These are phyloP conservation scores for Cladopsammia gracilis DNA, from an alignment of 64 coral and sea anemone genomes.

Conservation along the genomic window DNA sequence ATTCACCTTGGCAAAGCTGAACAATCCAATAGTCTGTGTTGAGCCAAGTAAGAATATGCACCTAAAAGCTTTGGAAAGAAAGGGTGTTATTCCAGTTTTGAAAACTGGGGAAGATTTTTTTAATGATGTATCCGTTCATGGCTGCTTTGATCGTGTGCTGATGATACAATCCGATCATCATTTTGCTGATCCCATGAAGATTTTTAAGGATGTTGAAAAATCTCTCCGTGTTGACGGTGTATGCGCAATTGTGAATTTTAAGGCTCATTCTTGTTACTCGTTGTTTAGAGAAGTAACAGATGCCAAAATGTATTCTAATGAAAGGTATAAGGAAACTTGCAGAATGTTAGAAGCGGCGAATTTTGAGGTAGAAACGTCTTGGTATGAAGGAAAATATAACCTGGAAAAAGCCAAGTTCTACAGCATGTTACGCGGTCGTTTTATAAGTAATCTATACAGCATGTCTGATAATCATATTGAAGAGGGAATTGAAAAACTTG, in stretches of 20 bases:
- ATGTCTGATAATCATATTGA: neutral
- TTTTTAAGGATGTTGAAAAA: neutral
- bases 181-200: neutral
- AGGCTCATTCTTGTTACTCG: neutral
- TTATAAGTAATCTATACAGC: neutral
- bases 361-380: neutral
- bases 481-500: constrained; percentile 6
- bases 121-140: neutral
- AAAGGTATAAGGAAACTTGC: neutral
- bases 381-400: neutral
- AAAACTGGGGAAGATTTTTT: neutral
- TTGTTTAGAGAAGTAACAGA: neutral
- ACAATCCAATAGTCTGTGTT: neutral
- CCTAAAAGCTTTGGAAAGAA: neutral
- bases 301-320: neutral
- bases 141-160: neutral
- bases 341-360: neutral
- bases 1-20: neutral
- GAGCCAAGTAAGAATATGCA: neutral
- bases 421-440: neutral
- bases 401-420: neutral
- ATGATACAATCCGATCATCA: neutral
- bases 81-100: neutral
- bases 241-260: neutral
- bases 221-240: neutral